phyloP scores from a whole-genome alignment of 2,113 vertebrate species.

The Rhinoderma darwinii region DNA sequence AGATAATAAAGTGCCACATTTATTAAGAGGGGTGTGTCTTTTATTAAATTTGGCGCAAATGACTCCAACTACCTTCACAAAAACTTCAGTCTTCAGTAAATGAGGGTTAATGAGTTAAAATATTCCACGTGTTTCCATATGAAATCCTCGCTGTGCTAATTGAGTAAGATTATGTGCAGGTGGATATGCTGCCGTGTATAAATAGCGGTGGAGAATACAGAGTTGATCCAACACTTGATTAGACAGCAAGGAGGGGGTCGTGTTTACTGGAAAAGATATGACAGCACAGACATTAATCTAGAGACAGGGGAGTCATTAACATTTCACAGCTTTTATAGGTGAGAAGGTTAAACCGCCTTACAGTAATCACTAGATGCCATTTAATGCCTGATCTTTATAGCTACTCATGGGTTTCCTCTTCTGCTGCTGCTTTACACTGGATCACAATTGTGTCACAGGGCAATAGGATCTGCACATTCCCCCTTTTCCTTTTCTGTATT shows the following conservation, averaged over 20 bases:
- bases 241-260: conserved; percentile 24
- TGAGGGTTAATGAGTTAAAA: neutral
- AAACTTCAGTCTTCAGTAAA: no score
- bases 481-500: no score
- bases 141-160: conserved; percentile 27
- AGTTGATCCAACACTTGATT: conserved; percentile 39
- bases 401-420: neutral
- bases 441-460: neutral
- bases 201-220: conserved; percentile 48
- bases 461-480: neutral
- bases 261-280: conserved; percentile 48
- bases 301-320: conserved; percentile 25
- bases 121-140: conserved; percentile 2
- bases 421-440: neutral
- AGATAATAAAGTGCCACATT: no score
- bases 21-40: no score
- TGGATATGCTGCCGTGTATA: neutral
- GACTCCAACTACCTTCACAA: no score
- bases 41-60: no score
- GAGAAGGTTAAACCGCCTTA: conserved; percentile 31
- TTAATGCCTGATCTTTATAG: neutral
- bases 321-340: conserved; percentile 28
- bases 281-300: neutral
- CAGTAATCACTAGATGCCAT: neutral
- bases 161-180: conserved; percentile 52